A percentile compares a stretch with the other conserved stretches of the same genome.
These are phyloP conservation scores for Cichlasoma orientale DNA, from an alignment of 2,797 vertebrate genomes.

Conservation along the genomic window DNA sequence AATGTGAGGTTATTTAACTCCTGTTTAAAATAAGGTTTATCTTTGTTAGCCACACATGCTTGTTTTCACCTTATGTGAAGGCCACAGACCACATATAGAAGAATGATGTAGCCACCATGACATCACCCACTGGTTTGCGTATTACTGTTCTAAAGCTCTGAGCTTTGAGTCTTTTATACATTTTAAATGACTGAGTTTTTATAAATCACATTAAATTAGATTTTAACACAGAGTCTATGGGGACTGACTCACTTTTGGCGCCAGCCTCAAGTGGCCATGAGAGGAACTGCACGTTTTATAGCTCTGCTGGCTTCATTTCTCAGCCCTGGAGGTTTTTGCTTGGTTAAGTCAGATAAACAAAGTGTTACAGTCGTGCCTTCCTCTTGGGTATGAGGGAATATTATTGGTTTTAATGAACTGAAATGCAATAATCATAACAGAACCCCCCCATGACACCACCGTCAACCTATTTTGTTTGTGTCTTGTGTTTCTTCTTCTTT, in stretches of 20 bases:
- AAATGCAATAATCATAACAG: constrained; percentile 1
- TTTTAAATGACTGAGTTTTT: neutral
- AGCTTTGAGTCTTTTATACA: neutral
- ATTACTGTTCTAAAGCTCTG: neutral
- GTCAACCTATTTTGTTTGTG: neutral
- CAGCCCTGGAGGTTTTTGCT: neutral
- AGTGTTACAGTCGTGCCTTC: neutral
- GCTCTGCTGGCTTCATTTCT: neutral
- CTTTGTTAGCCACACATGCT: neutral
- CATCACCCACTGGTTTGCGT: neutral
- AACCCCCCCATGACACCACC: neutral
- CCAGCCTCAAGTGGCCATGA: neutral
- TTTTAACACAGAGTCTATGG: neutral
- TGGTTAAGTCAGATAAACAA: neutral
- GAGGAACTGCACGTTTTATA: neutral
- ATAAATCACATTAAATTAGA: neutral
- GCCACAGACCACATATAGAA: neutral
- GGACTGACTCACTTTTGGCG: neutral
- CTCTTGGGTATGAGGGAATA: neutral
- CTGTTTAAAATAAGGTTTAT: neutral
- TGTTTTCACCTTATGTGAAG: neutral
- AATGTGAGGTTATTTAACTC: neutral
- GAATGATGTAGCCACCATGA: neutral
- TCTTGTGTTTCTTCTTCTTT: neutral
- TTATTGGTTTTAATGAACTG: neutral